Evolutionary conservation across 1,140 invertebrate genomes (phyloP).

Genomic region (Drosophila paulistorum): DNA sequence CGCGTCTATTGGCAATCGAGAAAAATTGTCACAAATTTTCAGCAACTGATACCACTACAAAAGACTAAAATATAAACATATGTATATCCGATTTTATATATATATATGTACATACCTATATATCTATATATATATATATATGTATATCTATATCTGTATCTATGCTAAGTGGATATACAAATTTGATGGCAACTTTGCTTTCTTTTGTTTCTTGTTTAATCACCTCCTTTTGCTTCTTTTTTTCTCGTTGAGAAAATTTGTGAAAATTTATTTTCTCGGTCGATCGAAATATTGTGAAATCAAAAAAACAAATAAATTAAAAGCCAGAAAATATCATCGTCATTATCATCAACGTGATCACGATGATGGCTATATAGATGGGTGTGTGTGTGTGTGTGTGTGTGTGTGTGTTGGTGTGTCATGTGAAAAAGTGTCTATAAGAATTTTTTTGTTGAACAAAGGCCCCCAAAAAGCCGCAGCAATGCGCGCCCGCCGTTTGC

Average conservation of each 20-base stretch:
- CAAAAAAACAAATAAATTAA: slow-evolving; percentile 80
- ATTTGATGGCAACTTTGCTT: slow-evolving; percentile 71
- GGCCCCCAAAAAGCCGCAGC: slow-evolving; percentile 24
- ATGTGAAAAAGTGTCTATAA: slow-evolving; percentile 11
- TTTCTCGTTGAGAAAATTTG: slow-evolving; percentile 8
- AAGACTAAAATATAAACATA: slow-evolving; percentile 22
- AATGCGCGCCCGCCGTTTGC: slow-evolving; percentile 69
- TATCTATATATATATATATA: not conserved
- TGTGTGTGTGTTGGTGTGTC: not conserved
- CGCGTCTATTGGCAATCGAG: slow-evolving; percentile 31
- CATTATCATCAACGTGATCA: slow-evolving; percentile 4
- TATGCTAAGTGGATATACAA: slow-evolving; percentile 18
- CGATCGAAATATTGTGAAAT: slow-evolving; percentile 80
- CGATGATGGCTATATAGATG: slow-evolving; percentile 14
- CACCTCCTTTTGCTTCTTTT: not conserved
- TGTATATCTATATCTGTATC: not conserved
- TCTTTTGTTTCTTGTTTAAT: slow-evolving; percentile 59
- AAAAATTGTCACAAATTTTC: slow-evolving; percentile 54
- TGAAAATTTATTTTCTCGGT: slow-evolving; percentile 72
- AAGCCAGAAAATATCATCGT: slow-evolving; percentile 56
- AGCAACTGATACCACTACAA: slow-evolving; percentile 44
- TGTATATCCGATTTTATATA: slow-evolving; percentile 20
- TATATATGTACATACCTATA: not conserved
- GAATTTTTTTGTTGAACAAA: slow-evolving; percentile 9
- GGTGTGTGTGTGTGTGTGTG: not conserved